Percentiles rank a stretch among this genome's conserved stretches.
Evolutionary conservation across 2,888 invertebrate species (phyloP).

Genomic region (Drosophila koepferae): DNA sequence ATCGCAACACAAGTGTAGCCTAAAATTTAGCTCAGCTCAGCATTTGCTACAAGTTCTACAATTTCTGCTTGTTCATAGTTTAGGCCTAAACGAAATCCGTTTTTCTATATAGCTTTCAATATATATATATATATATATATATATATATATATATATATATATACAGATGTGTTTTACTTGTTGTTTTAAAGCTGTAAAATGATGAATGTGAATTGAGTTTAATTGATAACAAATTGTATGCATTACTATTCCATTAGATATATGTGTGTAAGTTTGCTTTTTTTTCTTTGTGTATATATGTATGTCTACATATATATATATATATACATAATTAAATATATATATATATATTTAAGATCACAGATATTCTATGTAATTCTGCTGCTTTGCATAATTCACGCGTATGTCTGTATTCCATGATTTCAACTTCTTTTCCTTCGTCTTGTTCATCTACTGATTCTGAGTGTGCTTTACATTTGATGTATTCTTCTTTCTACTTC

Average conservation of each 20-base stretch:
- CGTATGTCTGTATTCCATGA: constrained; percentile 63
- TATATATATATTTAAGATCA: constrained; percentile 85
- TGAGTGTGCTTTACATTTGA: constrained; percentile 41
- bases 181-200: constrained; percentile 3
- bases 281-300: constrained; percentile 16
- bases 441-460: constrained; percentile 10
- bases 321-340: constrained; percentile 7
- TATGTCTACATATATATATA: constrained; percentile 19
- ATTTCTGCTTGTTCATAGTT: neutral
- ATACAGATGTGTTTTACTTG: neutral
- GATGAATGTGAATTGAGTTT: neutral
- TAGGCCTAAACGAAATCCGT: neutral
- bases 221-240: neutral
- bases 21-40: neutral
- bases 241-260: constrained; percentile 1
- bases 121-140: too few species aligned
- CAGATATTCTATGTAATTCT: constrained; percentile 85
- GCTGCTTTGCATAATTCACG: constrained; percentile 68
- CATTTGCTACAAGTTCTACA: neutral
- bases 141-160: too few species aligned
- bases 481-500: constrained; percentile 20
- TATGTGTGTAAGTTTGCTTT: constrained; percentile 17
- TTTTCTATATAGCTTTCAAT: neutral
- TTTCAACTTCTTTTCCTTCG: constrained; percentile 34
- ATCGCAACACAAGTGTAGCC: neutral